Evolutionary conservation across 1,140 invertebrate genomes (phyloP), one percentile per base, ranked within the genome.

Genomic region (Cyrtorhinus lividipennis): DNA sequence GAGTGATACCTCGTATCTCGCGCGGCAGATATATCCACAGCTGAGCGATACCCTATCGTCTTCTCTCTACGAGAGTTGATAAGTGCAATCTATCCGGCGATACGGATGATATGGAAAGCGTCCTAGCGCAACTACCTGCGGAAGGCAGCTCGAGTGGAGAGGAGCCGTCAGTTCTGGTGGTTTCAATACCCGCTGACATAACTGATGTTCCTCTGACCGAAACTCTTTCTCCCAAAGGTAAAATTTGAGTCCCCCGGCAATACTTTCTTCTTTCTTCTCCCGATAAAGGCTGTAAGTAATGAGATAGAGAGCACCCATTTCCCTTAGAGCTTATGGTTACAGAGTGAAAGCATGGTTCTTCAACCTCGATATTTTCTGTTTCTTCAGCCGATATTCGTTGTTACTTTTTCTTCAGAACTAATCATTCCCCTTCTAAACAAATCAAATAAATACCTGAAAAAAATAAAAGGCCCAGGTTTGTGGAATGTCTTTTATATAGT

Each of bases 1-100:
- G 48, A 53, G 48, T 53, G 48, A 53, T 53, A 53, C 48, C 48
- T 53, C 48, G 48, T 53, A 53, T 53, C 48, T n/a, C n/a, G 48
- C 48, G 48, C 5, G 10, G 8, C 48, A 53, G 48, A 22, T 22
- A 12, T 10, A 10, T 53, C 10, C 48, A 5, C 48, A 53, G 48
- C 48, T 53, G 48, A 20, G 48, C 8, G 48, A 53, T 53, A 53
- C 48, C 48, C 12, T 53, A 53, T 53, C 48, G 48, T 53, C 8
- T 8, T 53, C 20, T 53, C 18, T 53, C 18, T 20, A 13, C 20
- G 10, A 20, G 20, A 20, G 48, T 10, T 53, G 48, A 53, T 53
- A 53, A 53, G 20, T 22, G 48, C 48, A 53, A 53, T 53, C 18
- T 53, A 10, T 10, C 5, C 48, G 48, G 8, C 48, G 48, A 53